These are phyloP conservation scores for Platypus cylindrus DNA, from an alignment of 2,888 invertebrate genomes.

Conservation along the genomic window DNA sequence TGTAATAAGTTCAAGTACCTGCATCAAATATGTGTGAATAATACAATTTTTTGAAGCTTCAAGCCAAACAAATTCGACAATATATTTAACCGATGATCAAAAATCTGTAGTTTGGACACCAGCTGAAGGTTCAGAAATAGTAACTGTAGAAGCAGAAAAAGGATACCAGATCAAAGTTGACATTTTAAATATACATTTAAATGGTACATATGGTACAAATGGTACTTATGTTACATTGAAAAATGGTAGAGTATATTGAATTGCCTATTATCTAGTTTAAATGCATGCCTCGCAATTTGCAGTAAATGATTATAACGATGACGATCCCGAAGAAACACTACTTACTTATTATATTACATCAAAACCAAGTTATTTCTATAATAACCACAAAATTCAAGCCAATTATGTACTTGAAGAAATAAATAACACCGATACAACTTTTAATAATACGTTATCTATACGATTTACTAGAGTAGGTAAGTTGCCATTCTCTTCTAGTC, in stretches of 20 bases:
- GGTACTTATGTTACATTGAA: constrained; percentile 13
- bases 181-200: constrained; percentile 11
- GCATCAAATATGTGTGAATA: too few relatives aligned
- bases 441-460: constrained; percentile 12
- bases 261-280: constrained; percentile 4
- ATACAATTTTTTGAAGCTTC: too few relatives aligned
- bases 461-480: constrained; percentile 17
- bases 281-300: constrained; percentile 1
- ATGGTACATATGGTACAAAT: constrained; percentile 14
- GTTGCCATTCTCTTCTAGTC: constrained; percentile 3
- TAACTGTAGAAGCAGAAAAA: constrained; percentile 12
- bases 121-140: constrained; percentile 1
- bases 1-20: too few relatives aligned
- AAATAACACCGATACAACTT: constrained; percentile 10
- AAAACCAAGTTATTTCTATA: constrained; percentile 16
- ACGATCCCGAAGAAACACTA: constrained; percentile 8
- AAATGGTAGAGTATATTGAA: constrained; percentile 11
- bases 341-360: constrained; percentile 13
- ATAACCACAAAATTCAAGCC: constrained; percentile 13
- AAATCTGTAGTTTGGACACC: constrained; percentile 7
- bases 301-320: constrained; percentile 9
- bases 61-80: too few relatives aligned
- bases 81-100: constrained; percentile 8
- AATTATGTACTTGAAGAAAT: too few relatives aligned
- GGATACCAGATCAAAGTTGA: constrained; percentile 18